These are phyloP conservation scores for Chrysomallon squamiferum DNA, from an alignment of 1,140 invertebrate species.

Conservation along the genomic window DNA sequence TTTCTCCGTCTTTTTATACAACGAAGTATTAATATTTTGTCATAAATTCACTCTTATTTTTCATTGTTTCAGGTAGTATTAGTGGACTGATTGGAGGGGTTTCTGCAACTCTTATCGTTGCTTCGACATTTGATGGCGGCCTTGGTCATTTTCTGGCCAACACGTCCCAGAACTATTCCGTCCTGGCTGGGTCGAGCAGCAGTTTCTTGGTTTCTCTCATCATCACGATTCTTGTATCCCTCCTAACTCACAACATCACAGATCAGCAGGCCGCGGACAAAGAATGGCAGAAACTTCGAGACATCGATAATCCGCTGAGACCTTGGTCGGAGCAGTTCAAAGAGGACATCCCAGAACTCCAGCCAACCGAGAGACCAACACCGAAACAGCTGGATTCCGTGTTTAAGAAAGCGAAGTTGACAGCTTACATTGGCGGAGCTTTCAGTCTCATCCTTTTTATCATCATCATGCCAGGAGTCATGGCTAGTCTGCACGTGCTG, in stretches of 20 bases:
- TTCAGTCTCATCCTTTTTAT: constrained; percentile 30
- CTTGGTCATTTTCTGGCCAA: constrained; percentile 40
- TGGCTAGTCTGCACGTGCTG: constrained; percentile 41
- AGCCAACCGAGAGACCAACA: constrained; percentile 34
- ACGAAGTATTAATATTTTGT: too few species aligned
- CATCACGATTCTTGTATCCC: constrained; percentile 34
- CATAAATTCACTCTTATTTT: too few species aligned
- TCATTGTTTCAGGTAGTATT: constrained; percentile 36
- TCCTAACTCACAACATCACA: constrained; percentile 33
- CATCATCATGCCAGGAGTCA: constrained; percentile 38
- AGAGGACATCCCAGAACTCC: constrained; percentile 35
- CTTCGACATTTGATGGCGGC: constrained; percentile 40
- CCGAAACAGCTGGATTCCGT: constrained; percentile 31
- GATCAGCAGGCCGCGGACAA: constrained; percentile 12
- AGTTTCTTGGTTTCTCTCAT: constrained; percentile 35
- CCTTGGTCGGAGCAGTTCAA: constrained; percentile 58
- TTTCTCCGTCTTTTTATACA: too few species aligned
- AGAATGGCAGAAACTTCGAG: constrained; percentile 58
- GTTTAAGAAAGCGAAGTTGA: constrained; percentile 35
- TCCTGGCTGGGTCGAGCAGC: constrained; percentile 38
- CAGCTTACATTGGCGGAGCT: constrained; percentile 39
- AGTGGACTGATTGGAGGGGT: constrained; percentile 32
- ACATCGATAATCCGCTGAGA: constrained; percentile 61
- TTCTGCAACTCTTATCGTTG: constrained; percentile 30
- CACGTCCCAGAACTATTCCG: constrained; percentile 42